Evolutionary conservation across 2,888 invertebrate genomes (phyloP).

Genomic region (Carcina quercana): DNA sequence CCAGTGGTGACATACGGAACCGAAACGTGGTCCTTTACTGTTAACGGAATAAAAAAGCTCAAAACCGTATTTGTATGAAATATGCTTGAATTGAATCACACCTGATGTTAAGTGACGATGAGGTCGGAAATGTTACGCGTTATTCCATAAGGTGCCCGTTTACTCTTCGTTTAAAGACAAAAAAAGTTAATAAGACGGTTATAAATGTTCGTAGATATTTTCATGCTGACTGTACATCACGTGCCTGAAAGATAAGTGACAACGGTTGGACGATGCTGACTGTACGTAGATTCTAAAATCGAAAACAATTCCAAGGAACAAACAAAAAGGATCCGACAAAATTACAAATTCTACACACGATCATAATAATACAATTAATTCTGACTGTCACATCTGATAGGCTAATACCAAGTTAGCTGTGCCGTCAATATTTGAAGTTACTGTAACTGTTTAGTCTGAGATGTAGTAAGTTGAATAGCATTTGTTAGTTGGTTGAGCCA

Average conservation of each 20-base stretch:
- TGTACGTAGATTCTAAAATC: not conserved
- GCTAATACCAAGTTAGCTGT: conserved; percentile 20
- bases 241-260: not conserved
- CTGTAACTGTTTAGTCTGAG: not conserved
- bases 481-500: conserved; percentile 19
- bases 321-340: conserved; percentile 39
- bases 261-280: not conserved
- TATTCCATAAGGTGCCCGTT: too few species aligned
- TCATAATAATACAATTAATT: conserved; percentile 70
- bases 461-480: not conserved
- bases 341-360: conserved; percentile 47
- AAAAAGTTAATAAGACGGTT: too few species aligned
- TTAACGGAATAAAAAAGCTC: too few species aligned
- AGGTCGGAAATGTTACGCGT: too few species aligned
- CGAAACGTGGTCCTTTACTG: too few species aligned
- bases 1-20: too few species aligned
- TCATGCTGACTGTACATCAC: too few species aligned
- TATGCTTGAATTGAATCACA: too few species aligned
- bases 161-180: too few species aligned
- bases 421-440: conserved; percentile 10
- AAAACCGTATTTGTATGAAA: too few species aligned
- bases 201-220: too few species aligned
- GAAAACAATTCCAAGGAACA: conserved; percentile 46
- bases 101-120: too few species aligned
- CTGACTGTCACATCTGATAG: conserved; percentile 51